phyloP scores from a whole-genome alignment of 2,888 invertebrate genomes.

The Hedychridium roseum region DNA sequence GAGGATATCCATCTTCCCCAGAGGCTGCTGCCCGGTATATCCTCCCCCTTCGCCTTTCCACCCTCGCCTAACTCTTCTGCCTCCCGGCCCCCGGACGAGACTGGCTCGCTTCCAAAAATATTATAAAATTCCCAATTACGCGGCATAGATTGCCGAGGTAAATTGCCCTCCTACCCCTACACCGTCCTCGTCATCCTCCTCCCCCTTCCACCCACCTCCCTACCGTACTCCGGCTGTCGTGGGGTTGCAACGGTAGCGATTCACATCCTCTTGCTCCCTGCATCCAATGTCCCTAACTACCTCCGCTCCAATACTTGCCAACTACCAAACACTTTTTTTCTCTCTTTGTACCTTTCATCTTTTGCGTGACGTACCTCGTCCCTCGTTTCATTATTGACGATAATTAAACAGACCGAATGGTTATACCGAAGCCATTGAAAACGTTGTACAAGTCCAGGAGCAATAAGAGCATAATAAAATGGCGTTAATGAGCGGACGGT shows the following conservation, averaged over 20 bases:
- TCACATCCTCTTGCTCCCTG: too few species aligned
- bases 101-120: slow-evolving; percentile 63
- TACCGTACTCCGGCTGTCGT: too few species aligned
- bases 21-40: slow-evolving; percentile 45
- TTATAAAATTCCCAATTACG: slow-evolving; percentile 63
- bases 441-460: too few species aligned
- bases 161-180: slow-evolving; percentile 56
- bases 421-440: too few species aligned
- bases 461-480: too few species aligned
- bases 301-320: slow-evolving; percentile 6
- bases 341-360: too few species aligned
- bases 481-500: too few species aligned
- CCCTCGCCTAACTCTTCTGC: slow-evolving; percentile 26
- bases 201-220: background rate
- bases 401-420: too few species aligned
- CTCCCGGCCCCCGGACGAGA: slow-evolving; percentile 38
- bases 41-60: slow-evolving; percentile 19
- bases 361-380: too few species aligned
- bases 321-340: too few species aligned
- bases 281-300: slow-evolving; percentile 6
- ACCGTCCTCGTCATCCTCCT: slow-evolving; percentile 32
- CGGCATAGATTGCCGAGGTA: slow-evolving; percentile 59
- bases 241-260: too few species aligned
- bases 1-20: slow-evolving; percentile 61
- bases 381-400: too few species aligned